Conservation (phyloP, 2,797 vertebrate genomes). For the Urocyon cinereoargenteus region DNA sequence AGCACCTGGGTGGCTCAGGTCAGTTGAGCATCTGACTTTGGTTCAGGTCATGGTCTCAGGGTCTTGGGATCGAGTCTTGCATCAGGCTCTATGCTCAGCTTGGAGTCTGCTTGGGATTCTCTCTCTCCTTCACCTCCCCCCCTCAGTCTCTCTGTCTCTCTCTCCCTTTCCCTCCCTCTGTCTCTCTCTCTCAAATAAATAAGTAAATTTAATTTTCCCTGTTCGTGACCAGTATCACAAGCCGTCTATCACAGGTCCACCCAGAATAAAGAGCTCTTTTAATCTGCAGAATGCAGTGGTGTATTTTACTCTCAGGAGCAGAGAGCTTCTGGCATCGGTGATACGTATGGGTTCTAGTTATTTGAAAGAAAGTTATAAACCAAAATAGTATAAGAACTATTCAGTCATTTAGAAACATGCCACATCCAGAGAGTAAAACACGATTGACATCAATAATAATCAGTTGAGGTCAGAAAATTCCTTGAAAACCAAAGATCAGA, state of each 20-base stretch:
- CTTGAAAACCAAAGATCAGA: neutral
- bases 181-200: neutral
- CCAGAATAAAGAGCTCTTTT: neutral
- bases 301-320: neutral
- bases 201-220: neutral
- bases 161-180: no score
- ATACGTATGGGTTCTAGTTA: neutral
- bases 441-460: neutral
- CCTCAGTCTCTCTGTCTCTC: neutral
- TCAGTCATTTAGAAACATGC: neutral
- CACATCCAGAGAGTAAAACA: neutral
- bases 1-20: neutral
- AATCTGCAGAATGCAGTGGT: neutral
- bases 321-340: neutral
- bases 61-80: neutral
- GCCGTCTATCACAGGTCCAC: neutral
- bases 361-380: neutral
- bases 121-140: neutral
- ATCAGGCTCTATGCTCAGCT: neutral
- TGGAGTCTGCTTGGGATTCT: neutral
- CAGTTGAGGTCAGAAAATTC: constrained; percentile 57
- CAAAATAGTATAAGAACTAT: neutral
- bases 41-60: neutral
- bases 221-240: neutral
- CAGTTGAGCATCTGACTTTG: neutral